These are phyloP conservation scores for Horisme vitalbata DNA, from an alignment of 2,888 invertebrate genomes.

Conservation along the genomic window DNA sequence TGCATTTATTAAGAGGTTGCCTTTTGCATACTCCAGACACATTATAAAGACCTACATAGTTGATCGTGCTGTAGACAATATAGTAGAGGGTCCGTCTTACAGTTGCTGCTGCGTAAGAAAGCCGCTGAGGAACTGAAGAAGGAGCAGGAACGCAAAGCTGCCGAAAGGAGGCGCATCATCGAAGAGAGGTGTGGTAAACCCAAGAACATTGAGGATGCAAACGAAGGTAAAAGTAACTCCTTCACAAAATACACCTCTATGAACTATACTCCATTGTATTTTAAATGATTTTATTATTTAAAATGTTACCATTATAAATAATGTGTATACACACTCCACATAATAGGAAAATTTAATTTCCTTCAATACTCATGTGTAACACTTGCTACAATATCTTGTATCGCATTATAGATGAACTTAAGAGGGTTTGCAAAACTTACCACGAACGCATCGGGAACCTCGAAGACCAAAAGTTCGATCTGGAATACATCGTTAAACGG, in stretches of 20 bases:
- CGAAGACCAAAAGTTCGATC: constrained; percentile 98
- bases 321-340: constrained; percentile 52
- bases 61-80: neutral
- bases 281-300: neutral
- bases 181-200: constrained; percentile 97
- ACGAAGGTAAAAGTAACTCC: constrained; percentile 89
- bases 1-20: too few relatives aligned
- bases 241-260: constrained; percentile 8
- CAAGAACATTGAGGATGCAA: constrained; percentile 94
- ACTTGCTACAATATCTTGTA: constrained; percentile 52
- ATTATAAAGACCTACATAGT: too few relatives aligned
- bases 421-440: constrained; percentile 91
- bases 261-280: neutral
- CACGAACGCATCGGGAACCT: constrained; percentile 93
- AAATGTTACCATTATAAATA: constrained; percentile 16
- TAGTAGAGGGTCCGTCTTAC: constrained; percentile 29
- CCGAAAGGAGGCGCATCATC: constrained; percentile 98
- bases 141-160: constrained; percentile 99
- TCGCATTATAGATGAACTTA: constrained; percentile 88
- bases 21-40: too few relatives aligned
- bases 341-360: constrained; percentile 38
- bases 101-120: constrained; percentile 99
- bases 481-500: constrained; percentile 98
- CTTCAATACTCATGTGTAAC: constrained; percentile 35
- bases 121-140: constrained; percentile 99